A percentile compares a stretch with the other conserved stretches of the same genome.
Conservation (phyloP, 2,797 vertebrate genomes). For the Monodelphis domestica region DNA sequence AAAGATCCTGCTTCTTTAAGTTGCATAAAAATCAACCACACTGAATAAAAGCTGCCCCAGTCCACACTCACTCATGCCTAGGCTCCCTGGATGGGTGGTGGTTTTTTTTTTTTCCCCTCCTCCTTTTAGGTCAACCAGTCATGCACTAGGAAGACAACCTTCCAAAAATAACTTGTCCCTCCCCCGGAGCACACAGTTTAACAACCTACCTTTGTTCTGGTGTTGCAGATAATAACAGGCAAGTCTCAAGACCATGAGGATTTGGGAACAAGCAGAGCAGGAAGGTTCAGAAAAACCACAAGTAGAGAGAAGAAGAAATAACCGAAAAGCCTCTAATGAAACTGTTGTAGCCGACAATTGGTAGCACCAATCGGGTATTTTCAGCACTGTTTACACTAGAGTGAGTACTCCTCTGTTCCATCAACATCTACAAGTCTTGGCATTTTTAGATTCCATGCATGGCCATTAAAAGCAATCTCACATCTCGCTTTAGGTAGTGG, state of each 20-base stretch:
- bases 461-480: conserved; percentile 79
- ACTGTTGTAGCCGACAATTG: conserved; percentile 78
- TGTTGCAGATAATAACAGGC: conserved; percentile 90
- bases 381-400: conserved; percentile 82
- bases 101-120: conserved; percentile 47
- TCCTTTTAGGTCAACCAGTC: conserved; percentile 85
- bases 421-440: conserved; percentile 80
- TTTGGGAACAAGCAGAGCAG: conserved; percentile 90
- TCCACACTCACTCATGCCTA: conserved; percentile 75
- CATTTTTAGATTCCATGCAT: conserved; percentile 76
- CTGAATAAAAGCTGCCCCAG: conserved; percentile 76
- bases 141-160: conserved; percentile 84
- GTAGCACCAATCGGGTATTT: conserved; percentile 75
- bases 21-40: conserved; percentile 83
- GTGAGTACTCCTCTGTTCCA: conserved; percentile 80
- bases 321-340: conserved; percentile 75
- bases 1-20: conserved; percentile 77
- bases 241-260: conserved; percentile 93
- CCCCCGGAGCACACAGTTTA: conserved; percentile 84
- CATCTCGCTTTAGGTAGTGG: conserved; percentile 73
- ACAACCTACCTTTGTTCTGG: conserved; percentile 93
- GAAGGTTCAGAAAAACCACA: conserved; percentile 82
- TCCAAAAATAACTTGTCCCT: conserved; percentile 88
- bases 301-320: conserved; percentile 82
- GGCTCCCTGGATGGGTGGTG: conserved; percentile 72